Evolutionary conservation across 1,140 invertebrate species (phyloP).

Genomic region (Harlomillsia oculata): DNA sequence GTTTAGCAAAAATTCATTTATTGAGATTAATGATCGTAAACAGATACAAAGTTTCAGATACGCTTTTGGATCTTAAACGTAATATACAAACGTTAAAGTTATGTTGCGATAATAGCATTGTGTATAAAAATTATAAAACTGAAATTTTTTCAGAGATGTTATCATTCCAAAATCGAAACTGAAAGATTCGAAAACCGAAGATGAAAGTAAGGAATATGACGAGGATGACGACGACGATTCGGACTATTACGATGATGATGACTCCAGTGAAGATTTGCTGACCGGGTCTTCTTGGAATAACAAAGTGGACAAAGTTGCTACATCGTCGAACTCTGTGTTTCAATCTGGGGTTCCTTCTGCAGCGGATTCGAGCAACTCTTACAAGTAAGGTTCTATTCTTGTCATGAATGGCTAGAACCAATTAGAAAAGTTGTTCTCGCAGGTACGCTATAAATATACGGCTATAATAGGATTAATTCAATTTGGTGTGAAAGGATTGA

Average conservation of each 20-base stretch:
- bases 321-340: conserved; percentile 12
- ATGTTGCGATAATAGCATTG: too few relatives aligned
- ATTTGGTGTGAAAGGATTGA: too few relatives aligned
- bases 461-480: too few relatives aligned
- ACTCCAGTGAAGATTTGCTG: conserved; percentile 58
- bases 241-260: conserved; percentile 46
- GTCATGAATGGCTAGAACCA: too few relatives aligned
- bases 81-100: too few relatives aligned
- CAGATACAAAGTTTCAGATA: too few relatives aligned
- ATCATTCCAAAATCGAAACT: conserved; percentile 56
- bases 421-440: too few relatives aligned
- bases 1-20: too few relatives aligned
- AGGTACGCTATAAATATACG: too few relatives aligned
- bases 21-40: too few relatives aligned
- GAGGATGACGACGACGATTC: conserved; percentile 36
- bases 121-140: too few relatives aligned
- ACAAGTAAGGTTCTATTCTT: conserved; percentile 12
- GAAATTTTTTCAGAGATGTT: conserved; percentile 49
- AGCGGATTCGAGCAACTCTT: conserved; percentile 9
- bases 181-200: conserved; percentile 40
- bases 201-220: conserved; percentile 38
- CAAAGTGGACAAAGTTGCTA: conserved; percentile 14
- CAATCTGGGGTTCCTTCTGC: neutral
- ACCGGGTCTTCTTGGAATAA: conserved; percentile 13
- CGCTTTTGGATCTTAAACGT: too few relatives aligned